Evolutionary conservation across 2,888 invertebrate genomes (phyloP), one percentile per base, ranked within the genome.

Genomic region (Apantesis nais): DNA sequence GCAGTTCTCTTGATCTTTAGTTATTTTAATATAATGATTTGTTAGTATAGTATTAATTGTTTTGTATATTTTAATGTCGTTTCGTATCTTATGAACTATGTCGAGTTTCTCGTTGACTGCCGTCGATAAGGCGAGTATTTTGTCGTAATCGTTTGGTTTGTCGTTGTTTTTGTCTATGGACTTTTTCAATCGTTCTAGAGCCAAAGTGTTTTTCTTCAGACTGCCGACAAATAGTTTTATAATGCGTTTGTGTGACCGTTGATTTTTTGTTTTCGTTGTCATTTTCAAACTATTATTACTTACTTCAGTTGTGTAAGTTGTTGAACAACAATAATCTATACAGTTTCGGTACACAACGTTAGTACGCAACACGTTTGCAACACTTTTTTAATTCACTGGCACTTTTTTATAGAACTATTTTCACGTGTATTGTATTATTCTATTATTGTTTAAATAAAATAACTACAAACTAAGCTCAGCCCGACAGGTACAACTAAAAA

Each of bases 1-100:
- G 37, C 82, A 87, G 52, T 86, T 89, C 73, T 94, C 94, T 72
- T 93, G 91, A 39, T 93, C 89, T 83, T 85, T 89, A 0, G 93
- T 95, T 64, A 92, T 88, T 83, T 93, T 94, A 61, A 94, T 89
- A 25, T 94, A 94, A 77, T 94, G 93, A 62, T 94, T 94, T 0
- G 94, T 93, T n/a, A 95, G 68, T 22, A 95, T 92, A 0, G 95
- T 94, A 71, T 95, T 95, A 2, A 95, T 92, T 0, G 95, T 94
- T 89, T 87, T 90, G 63, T 92, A 95, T 78, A 94, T 93, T 89
- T 93, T 95, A 0, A 95, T 94, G 66, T 95, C 95, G 84, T 91
- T 94, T 72, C 95, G 84, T 66, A 95, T 79, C 84, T 94, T 94
- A 71, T 92, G 87, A 0, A 95, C 91, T 0, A 92, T 82, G 52